Base-by-base conservation (phyloP, 2,113 vertebrate species). In the Megaleporinus macrocephalus region DNA sequence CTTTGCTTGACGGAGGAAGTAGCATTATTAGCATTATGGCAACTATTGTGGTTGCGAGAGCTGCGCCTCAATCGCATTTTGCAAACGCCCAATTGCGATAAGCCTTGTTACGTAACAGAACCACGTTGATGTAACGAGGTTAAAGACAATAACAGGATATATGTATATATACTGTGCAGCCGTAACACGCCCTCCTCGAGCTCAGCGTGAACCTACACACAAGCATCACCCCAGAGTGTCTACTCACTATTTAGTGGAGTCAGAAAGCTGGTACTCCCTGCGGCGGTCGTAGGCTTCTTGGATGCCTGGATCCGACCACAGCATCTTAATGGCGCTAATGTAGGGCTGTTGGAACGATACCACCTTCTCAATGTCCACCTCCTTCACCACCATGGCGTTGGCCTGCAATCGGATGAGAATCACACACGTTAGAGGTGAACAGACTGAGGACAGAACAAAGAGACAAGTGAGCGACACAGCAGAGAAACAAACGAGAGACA, bases 181-280 rank as follows among this genome's bases (percentile, higher is more conserved):
- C n/a, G n/a, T 5, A 49, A 15, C 47, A 13, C 47, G 14, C 49
- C 14, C 49, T 18, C 5, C 9, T 61, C n/a, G 0, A 24, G 36
- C 30, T 29, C 55, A 59, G 55, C 55, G 18, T 53, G 3, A 53
- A 7, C n/a, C 26, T 26, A 12, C 24, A 61, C 22, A 61, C 12
- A 2, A 24, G 24, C 57, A n/a, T n/a, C n/a, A n/a, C n/a, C n/a
- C n/a, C n/a, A 61, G 53, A 41, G 30, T 68, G 44, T 44, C 36
- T 24, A 92, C 96, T 90, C 92, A 97, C 96, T 97, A 97, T 87
- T 94, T 91, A 0, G 96, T 95, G 0, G 96, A 98, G 87, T 98
- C 96, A 0, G 96, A 94, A 66, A 98, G 94, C 83, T 97, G 96
- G 89, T 95, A 98, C 82, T 97, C 95, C 7, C 95, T 86, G 84